These are phyloP conservation scores for Perccottus glenii DNA, from an alignment of 2,113 vertebrate species.

Conservation along the genomic window DNA sequence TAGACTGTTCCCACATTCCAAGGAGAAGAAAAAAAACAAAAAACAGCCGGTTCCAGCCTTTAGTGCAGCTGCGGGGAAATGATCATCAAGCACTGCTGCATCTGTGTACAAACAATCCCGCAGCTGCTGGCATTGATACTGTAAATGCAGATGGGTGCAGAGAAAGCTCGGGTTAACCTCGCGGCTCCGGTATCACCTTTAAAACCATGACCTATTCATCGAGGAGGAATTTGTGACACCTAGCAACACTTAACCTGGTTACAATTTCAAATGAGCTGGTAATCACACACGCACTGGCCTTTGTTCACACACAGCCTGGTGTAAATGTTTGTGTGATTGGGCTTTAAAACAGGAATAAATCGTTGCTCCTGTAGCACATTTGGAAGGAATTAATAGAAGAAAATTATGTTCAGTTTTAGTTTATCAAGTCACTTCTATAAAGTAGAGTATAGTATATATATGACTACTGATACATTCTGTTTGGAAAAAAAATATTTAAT, in stretches of 20 bases:
- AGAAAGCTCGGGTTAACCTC: slow-evolving; percentile 65
- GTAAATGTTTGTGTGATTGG: slow-evolving; percentile 37
- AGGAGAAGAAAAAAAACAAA: slow-evolving; percentile 7
- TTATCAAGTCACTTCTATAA: too few species aligned
- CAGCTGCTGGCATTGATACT: slow-evolving; percentile 78
- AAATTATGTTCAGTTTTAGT: too few species aligned
- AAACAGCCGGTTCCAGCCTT: slow-evolving; percentile 36
- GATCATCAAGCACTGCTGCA: slow-evolving; percentile 76
- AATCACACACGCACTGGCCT: slow-evolving; percentile 1
- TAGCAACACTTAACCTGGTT: slow-evolving; percentile 44
- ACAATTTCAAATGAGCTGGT: slow-evolving; percentile 59
- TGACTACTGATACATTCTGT: too few species aligned
- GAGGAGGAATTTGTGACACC: slow-evolving; percentile 54
- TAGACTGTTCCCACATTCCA: slow-evolving; percentile 75
- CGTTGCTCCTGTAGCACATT: not conserved
- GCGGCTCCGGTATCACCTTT: slow-evolving; percentile 40
- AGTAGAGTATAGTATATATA: too few species aligned
- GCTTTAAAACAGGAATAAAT: slow-evolving; percentile 17
- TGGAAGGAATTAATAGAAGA: too few species aligned
- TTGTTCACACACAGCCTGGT: slow-evolving; percentile 8
- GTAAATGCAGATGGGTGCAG: slow-evolving; percentile 55
- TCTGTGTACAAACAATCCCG: slow-evolving; percentile 83
- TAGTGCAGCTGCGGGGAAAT: slow-evolving; percentile 80
- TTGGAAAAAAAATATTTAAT: too few species aligned
- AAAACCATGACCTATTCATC: slow-evolving; percentile 46